phyloP scores from a whole-genome alignment of 2,888 invertebrate species.

The Lobophora halterata region DNA sequence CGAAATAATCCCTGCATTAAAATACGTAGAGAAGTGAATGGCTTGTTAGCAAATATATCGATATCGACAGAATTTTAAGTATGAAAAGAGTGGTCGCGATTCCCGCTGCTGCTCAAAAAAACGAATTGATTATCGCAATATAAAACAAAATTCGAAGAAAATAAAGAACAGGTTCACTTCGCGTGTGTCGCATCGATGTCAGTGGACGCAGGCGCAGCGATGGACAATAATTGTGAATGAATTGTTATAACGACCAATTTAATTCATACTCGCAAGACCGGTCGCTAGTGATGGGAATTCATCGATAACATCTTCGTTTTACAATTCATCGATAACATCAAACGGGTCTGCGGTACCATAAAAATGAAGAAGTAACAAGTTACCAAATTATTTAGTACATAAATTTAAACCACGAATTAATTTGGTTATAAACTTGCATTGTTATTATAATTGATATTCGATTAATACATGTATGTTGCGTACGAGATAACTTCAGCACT shows the following conservation, averaged over 20 bases:
- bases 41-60: constrained; percentile 12
- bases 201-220: constrained; percentile 46
- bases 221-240: constrained; percentile 67
- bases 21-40: constrained; percentile 4
- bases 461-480: background rate
- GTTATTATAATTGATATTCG: constrained; percentile 1
- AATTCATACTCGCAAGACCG: constrained; percentile 53
- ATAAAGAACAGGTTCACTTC: constrained; percentile 9
- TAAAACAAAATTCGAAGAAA: constrained; percentile 28
- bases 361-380: background rate
- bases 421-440: constrained; percentile 1
- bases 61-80: constrained; percentile 13
- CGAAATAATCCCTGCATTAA: background rate
- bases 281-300: constrained; percentile 32
- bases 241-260: constrained; percentile 56
- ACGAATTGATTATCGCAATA: constrained; percentile 23
- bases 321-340: constrained; percentile 1
- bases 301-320: constrained; percentile 21
- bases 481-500: too few species aligned
- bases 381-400: constrained; percentile 3
- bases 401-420: background rate
- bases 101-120: constrained; percentile 19
- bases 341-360: background rate
- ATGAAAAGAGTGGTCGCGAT: constrained; percentile 10
- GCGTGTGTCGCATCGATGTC: constrained; percentile 54